Evolutionary conservation across 2,113 vertebrate species (phyloP).

Genomic region (Geococcyx californianus): DNA sequence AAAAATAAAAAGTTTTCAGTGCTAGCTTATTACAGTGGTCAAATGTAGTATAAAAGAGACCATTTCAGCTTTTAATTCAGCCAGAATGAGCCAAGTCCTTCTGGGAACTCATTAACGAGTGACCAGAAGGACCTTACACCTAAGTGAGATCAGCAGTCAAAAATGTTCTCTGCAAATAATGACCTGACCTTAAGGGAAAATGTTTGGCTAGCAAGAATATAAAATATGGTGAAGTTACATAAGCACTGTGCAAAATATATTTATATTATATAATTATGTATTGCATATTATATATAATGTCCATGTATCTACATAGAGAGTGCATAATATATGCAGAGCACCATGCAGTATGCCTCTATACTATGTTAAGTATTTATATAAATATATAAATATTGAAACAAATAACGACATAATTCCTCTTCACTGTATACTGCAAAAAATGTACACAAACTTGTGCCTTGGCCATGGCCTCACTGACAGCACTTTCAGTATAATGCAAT

Average conservation of each 20-base stretch:
- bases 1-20: not conserved
- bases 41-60: not conserved
- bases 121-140: not conserved
- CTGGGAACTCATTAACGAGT: constrained; percentile 5
- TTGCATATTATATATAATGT: not conserved
- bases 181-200: not conserved
- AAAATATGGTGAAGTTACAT: not conserved
- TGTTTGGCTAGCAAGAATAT: not conserved
- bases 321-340: not conserved
- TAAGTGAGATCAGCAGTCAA: not conserved
- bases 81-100: not conserved
- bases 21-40: not conserved
- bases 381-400: not conserved
- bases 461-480: not conserved
- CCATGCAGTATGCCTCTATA: not conserved
- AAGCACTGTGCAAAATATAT: not conserved
- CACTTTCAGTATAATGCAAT: not conserved
- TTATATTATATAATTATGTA: not conserved
- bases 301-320: not conserved
- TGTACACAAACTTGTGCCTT: not conserved
- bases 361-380: not conserved
- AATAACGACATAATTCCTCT: accelerated
- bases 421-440: not conserved
- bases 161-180: not conserved
- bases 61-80: not conserved